Evolutionary conservation across 2,113 vertebrate genomes (phyloP), one percentile per base, ranked within the genome.

Genomic region (Taurulus bubalis): DNA sequence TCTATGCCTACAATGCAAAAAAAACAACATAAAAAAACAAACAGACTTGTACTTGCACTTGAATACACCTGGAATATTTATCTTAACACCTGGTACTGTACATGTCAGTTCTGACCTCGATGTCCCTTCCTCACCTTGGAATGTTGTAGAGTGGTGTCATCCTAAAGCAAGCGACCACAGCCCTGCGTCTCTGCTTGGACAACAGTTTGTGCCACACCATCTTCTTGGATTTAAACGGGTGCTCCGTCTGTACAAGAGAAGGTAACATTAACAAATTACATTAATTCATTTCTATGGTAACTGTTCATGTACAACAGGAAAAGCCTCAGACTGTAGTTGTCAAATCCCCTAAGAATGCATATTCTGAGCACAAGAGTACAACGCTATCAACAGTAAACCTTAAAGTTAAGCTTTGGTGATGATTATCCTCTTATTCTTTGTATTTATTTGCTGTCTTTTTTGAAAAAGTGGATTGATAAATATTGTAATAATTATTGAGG

Each of bases 201-300:
- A 99, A 86, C 56, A 99, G 95, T 82, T 98, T 98, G 93, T 98
- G 96, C 97, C 97, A 99, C 36, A 97, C 97, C n/a, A 97, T 97
- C 88, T 97, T 97, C 93, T 98, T 98, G 63, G 97, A 97, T 91
- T 98, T 99, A 88, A 95, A 97, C 0, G 97, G 97, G 49, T 98
- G 97, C 88, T 98, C 97, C 0, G 94, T 97, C 97, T 98, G 20
- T 16, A 49, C 3, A 38, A 82, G 10, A 83, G 11, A 68, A 47
- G 20, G 59, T 11, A 47, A 47, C 22, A 53, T 68, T 15, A 45
- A 15, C 14, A 10, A 45, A 45, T 15, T 45, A 45, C 42, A 45
- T 45, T 4, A 4, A 45, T 45, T 45, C 32, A 8, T 40, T 65
- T 3, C 4, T n/a, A 20, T 28, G 15, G 7, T 12, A 2, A 47